Conservation (phyloP, 2,888 invertebrate species). For the Morpho achilles region DNA sequence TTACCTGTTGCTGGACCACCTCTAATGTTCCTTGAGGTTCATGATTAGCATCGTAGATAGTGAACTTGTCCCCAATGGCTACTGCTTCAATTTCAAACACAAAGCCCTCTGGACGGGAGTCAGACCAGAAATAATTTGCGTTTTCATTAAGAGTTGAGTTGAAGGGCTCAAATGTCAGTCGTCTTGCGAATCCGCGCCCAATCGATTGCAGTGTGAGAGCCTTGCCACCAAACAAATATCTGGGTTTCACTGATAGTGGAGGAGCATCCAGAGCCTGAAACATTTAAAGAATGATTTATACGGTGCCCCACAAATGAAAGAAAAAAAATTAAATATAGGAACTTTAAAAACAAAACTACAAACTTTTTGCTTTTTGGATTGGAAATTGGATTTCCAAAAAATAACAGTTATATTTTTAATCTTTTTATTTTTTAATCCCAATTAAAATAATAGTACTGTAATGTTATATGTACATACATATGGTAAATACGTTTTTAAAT, state of each 20-base stretch:
- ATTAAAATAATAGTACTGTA: neutral
- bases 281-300: conserved; percentile 41
- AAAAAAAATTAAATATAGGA: conserved; percentile 3
- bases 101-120: conserved; percentile 85
- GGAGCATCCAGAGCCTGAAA: conserved; percentile 67
- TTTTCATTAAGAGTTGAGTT: conserved; percentile 81
- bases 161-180: conserved; percentile 85
- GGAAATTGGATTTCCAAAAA: neutral
- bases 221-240: conserved; percentile 82
- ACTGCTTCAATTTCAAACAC: conserved; percentile 85
- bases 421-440: neutral
- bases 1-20: conserved; percentile 83
- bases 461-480: neutral
- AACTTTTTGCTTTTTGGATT: no score
- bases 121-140: conserved; percentile 88
- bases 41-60: conserved; percentile 83
- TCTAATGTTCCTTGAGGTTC: conserved; percentile 84
- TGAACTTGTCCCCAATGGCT: conserved; percentile 84
- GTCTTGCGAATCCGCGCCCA: conserved; percentile 86
- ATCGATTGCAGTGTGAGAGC: conserved; percentile 83
- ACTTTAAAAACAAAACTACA: no score
- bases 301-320: conserved; percentile 27
- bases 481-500: neutral
- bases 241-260: conserved; percentile 68
- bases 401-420: neutral